Percentiles rank a stretch among this genome's conserved stretches.
Evolutionary conservation across 2,888 invertebrate genomes (phyloP).

Genomic region (Thalpophila matura): DNA sequence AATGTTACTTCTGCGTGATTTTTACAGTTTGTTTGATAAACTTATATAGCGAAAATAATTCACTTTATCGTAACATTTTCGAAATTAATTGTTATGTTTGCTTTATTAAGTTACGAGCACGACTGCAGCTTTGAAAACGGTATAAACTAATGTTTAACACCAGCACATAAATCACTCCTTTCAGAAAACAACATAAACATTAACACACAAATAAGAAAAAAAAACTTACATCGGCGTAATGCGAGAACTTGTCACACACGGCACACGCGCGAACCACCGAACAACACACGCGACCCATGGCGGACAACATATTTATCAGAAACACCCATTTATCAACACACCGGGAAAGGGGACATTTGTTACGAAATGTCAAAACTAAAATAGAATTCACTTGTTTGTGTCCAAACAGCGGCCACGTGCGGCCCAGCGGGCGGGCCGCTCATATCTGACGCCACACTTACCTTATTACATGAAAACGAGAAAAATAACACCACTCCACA

Average conservation of each 20-base stretch:
- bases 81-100: neutral
- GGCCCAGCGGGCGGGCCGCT: slow-evolving; percentile 73
- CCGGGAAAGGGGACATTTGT: slow-evolving; percentile 70
- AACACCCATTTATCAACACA: slow-evolving; percentile 71
- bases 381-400: slow-evolving; percentile 73
- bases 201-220: slow-evolving; percentile 26
- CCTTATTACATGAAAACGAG: slow-evolving; percentile 52
- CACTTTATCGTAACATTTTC: neutral
- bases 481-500: slow-evolving; percentile 56
- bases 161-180: slow-evolving; percentile 19
- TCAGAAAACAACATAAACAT: slow-evolving; percentile 34
- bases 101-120: neutral
- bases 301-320: slow-evolving; percentile 62
- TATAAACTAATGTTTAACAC: neutral
- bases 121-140: neutral
- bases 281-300: slow-evolving; percentile 54
- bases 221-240: slow-evolving; percentile 54
- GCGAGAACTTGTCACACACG: slow-evolving; percentile 46
- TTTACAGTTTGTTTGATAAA: neutral
- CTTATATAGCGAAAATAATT: neutral
- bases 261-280: slow-evolving; percentile 38
- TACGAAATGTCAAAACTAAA: slow-evolving; percentile 72
- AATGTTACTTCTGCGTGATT: too few relatives aligned
- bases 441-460: slow-evolving; percentile 75
- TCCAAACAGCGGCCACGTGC: slow-evolving; percentile 73